Evolutionary conservation across 1,140 invertebrate species (phyloP), one percentile per base, ranked within the genome.

Genomic region (Octopus sinensis): DNA sequence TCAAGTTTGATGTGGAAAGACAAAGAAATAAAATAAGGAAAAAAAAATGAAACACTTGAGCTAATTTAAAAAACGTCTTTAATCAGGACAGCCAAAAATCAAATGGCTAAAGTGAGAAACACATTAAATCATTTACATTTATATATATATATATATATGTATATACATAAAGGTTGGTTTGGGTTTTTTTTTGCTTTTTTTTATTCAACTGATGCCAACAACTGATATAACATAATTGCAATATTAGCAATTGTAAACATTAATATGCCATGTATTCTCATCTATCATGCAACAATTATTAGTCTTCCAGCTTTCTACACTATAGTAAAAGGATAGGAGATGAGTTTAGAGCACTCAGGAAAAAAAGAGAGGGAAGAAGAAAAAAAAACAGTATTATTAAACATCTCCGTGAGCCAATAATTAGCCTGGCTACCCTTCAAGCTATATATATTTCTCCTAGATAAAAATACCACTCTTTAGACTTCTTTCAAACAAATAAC

Each of bases 321-420:
- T 56, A 51, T 7, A 56, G 23, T 56, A 12, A 80, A 80, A 80
- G 51, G 54, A 73, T 43, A 30, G 54, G 43, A n/a, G 30, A 30
- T 6, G 52, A 62, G 10, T 17, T 68, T 80, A 62, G 5, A 23
- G 23, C 53, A 53, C 51, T 17, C 17, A 53, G 54, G 30, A 79
- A 54, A 79, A 53, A 79, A 53, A 79, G 52, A 79, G 52, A 79
- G 54, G 56, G 10, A 4, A 54, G 62, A 54, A 80, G 51, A 80
- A 62, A 71, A 30, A 43, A 43, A 43, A 43, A 43, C 30, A 43
- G 30, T 43, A 43, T 43, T 43, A 43, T 43, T 43, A 43, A 43
- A 43, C 30, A 43, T 43, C 30, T 43, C 30, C 3, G 30, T 43
- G 30, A 43, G 30, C 30, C 30, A 43, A 43, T 43, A 43, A 43